Evolutionary conservation across 37 sponge, comb jelly and placozoan genomes (phyloP).

Genomic region (Diacarnus erythraeanus): DNA sequence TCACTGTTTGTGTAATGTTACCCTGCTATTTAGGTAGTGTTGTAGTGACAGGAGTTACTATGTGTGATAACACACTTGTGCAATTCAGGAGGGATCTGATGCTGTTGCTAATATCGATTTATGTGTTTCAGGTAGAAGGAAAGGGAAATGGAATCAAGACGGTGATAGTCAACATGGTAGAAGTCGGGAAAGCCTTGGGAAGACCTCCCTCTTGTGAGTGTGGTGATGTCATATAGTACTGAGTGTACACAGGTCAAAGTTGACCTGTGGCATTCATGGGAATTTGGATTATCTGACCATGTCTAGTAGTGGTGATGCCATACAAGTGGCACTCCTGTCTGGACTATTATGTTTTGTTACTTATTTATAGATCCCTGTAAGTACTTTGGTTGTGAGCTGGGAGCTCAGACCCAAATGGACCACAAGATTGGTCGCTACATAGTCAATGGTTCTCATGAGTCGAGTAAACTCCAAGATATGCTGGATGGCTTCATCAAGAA

Average conservation of each 20-base stretch:
- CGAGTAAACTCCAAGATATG: slow-evolving; percentile 87
- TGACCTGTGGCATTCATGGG: too few species aligned
- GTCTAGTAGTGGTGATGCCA: too few species aligned
- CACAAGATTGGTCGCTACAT: slow-evolving; percentile 92
- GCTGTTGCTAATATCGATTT: too few species aligned
- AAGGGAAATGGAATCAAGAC: slow-evolving; percentile 99
- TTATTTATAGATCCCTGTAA: slow-evolving; percentile 79
- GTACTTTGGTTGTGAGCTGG: slow-evolving; percentile 98
- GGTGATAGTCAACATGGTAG: slow-evolving; percentile 94
- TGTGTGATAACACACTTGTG: background rate
- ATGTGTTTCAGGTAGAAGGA: slow-evolving; percentile 85
- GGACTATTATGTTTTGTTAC: background rate
- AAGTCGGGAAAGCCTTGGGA: slow-evolving; percentile 89
- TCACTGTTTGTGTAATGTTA: too few species aligned
- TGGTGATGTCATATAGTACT: background rate
- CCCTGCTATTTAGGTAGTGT: too few species aligned
- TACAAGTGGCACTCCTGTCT: background rate
- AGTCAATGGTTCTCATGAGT: slow-evolving; percentile 97
- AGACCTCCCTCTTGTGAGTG: slow-evolving; percentile 93
- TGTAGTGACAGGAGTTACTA: too few species aligned
- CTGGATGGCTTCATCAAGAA: slow-evolving; percentile 97
- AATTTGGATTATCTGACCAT: too few species aligned
- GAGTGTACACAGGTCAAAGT: too few species aligned
- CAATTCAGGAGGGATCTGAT: background rate
- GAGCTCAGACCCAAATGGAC: slow-evolving; percentile 98